Evolutionary conservation across 1,140 invertebrate genomes (phyloP), one percentile per base, ranked within the genome.

Genomic region (Drosophila paulistorum): DNA sequence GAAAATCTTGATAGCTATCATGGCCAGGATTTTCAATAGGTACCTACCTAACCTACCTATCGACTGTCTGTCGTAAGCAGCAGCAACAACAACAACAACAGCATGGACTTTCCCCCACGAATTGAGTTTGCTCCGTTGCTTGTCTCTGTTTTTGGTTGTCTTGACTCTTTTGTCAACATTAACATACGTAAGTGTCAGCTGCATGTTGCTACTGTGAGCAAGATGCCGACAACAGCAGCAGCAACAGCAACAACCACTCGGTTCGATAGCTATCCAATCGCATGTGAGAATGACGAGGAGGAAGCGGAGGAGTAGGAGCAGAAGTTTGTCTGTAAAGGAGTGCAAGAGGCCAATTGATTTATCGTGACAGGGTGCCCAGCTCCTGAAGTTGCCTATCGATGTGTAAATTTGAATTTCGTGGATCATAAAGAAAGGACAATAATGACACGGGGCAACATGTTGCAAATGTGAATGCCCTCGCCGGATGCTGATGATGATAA

Each of bases 151-250:
- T 30, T 55, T 71, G 62, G 68, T 79, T 75, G 75, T 86, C 78
- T 74, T 65, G 76, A 65, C 77, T 87, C 82, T 83, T 90, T 90
- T 90, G 87, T 87, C 87, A 90, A 83, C 80, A 90, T 90, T 90
- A 90, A 90, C 87, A 90, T 90, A 90, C 87, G 87, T 90, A 90
- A 90, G 77, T 90, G 87, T 90, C 87, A 90, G 83, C 65, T 65
- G 73, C 62, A 79, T 83, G 83, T 83, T 79, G 86, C 87, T 90
- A 90, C 87, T 68, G 87, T 90, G 62, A 66, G 30, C 71, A 57
- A 41, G 65, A 68, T 59, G 55, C 69, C 69, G 64, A 67, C 69
- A 71, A 65, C 58, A 26, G 41, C 45, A 51, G 17, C 45, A 11
- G 54, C 35, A 41, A 55, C 37, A 70, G 51, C 68, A 70, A 51